Evolutionary conservation across 2,113 vertebrate genomes (phyloP), one percentile per base, ranked within the genome.

Genomic region (Centropus bengalensis): DNA sequence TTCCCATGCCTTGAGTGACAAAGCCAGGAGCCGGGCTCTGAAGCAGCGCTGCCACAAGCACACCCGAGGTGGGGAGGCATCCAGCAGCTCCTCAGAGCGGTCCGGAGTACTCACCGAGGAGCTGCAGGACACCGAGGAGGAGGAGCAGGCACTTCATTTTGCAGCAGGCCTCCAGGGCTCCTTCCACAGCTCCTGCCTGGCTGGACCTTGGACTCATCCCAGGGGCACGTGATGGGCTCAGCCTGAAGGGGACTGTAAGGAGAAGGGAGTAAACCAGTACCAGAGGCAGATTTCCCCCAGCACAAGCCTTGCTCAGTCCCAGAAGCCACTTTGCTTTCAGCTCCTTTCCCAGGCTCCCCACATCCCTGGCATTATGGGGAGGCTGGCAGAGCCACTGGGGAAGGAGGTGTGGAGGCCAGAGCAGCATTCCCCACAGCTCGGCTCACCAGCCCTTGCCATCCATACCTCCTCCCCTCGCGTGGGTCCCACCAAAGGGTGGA

Each of bases 131-230:
- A 6, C 18, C 3, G 5, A 93, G 82, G 20, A 88, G 54, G 55
- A 74, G 60, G 42, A 88, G n/a, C 8, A 40, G 44, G 18, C 1
- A 1, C 90, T 77, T 77, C 97, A 95, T 96, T n/a, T 10, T 5
- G 23, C 70, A n/a, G 78, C 42, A 22, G 26, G 20, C 60, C 36
- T 27, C n/a, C 68, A 17, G 47, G 58, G 32, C 67, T 30, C 0
- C 59, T 51, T 80, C 68, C 30, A 4, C 68, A 15, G n/a, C 33
- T 58, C 71, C 40, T 32, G 79, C 82, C 60, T 1, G 0, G 51
- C 18, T 7, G 95, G 92, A 96, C 97, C 96, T 97, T 97, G 94
- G 86, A 77, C 95, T 23, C 11, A 40, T 33, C 38, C 19, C 7
- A 2, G 6, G 28, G 15, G 13, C 97, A 96, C 71, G 86, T 96